Conservation (phyloP, 1,140 invertebrate species). For the Zaprionus gabonicus region DNA sequence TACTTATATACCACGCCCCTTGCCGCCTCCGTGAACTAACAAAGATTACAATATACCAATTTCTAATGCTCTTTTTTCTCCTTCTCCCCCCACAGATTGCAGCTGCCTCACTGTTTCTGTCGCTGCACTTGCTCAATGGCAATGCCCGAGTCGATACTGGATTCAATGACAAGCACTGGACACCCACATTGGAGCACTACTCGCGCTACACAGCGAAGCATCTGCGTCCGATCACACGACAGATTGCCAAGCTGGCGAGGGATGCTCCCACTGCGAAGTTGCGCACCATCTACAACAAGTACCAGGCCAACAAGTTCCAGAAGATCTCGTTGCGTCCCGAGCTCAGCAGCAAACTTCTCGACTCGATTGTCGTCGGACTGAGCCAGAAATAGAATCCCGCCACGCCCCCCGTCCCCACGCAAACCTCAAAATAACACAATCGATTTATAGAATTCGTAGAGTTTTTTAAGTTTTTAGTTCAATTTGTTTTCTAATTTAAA, state of each 20-base stretch:
- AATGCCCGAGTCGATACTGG: slow-evolving; percentile 78
- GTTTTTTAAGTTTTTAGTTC: slow-evolving; percentile 59
- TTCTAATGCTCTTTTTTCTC: background rate
- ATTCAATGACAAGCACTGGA: slow-evolving; percentile 85
- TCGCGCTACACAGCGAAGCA: slow-evolving; percentile 87
- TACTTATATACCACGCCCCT: no score
- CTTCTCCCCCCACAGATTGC: slow-evolving; percentile 70
- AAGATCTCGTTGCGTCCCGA: slow-evolving; percentile 87
- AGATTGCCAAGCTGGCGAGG: slow-evolving; percentile 86
- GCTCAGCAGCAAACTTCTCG: slow-evolving; percentile 84
- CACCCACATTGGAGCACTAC: slow-evolving; percentile 87
- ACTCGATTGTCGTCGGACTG: slow-evolving; percentile 69
- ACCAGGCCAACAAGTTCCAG: slow-evolving; percentile 86
- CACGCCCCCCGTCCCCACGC: background rate
- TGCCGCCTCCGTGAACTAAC: no score
- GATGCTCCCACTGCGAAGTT: slow-evolving; percentile 87
- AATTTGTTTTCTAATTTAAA: slow-evolving; percentile 72
- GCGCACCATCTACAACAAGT: slow-evolving; percentile 88
- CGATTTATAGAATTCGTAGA: background rate
- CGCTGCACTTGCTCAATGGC: slow-evolving; percentile 85
- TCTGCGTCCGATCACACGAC: slow-evolving; percentile 86
- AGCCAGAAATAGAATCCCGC: slow-evolving; percentile 48
- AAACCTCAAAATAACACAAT: background rate
- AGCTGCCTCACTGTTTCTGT: slow-evolving; percentile 86
- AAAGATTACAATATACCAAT: no score